Evolutionary conservation across 2,888 invertebrate species (phyloP).

Genomic region (Himalopsyche tibetana): DNA sequence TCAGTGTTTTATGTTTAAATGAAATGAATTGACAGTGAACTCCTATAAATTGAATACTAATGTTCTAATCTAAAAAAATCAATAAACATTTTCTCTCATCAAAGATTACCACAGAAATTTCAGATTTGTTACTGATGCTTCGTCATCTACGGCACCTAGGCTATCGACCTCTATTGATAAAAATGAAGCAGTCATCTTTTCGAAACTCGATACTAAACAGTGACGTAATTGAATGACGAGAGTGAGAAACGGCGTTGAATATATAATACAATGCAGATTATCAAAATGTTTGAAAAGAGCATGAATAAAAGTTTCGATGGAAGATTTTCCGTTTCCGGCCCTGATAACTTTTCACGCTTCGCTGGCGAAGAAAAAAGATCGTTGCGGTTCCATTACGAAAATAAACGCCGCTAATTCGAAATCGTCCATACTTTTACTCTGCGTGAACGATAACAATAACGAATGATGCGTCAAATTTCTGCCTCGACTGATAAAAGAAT

Average conservation of each 20-base stretch:
- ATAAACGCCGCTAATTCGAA: slow-evolving; percentile 62
- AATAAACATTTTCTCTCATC: too few relatives aligned
- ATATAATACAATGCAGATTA: background rate
- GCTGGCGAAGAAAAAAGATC: slow-evolving; percentile 44
- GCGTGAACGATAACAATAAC: slow-evolving; percentile 61
- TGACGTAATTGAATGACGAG: too few relatives aligned
- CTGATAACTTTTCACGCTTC: slow-evolving; percentile 52
- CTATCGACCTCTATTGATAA: too few relatives aligned
- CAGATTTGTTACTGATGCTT: too few relatives aligned
- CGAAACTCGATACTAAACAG: too few relatives aligned
- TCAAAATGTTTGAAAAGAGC: background rate
- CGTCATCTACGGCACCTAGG: too few relatives aligned
- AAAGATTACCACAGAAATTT: too few relatives aligned
- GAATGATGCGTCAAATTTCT: slow-evolving; percentile 65
- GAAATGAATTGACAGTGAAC: too few relatives aligned
- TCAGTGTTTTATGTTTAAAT: too few relatives aligned
- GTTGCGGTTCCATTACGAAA: slow-evolving; percentile 49
- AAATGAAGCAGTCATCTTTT: too few relatives aligned
- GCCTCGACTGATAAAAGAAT: slow-evolving; percentile 62
- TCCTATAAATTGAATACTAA: too few relatives aligned
- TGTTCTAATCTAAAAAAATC: too few relatives aligned
- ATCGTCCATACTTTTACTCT: slow-evolving; percentile 55
- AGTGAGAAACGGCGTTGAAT: background rate
- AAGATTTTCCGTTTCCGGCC: slow-evolving; percentile 48
- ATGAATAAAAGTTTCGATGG: background rate